These are phyloP conservation scores for Heteromormyrus szaboi DNA, from an alignment of 2,797 vertebrate species.

Conservation along the genomic window DNA sequence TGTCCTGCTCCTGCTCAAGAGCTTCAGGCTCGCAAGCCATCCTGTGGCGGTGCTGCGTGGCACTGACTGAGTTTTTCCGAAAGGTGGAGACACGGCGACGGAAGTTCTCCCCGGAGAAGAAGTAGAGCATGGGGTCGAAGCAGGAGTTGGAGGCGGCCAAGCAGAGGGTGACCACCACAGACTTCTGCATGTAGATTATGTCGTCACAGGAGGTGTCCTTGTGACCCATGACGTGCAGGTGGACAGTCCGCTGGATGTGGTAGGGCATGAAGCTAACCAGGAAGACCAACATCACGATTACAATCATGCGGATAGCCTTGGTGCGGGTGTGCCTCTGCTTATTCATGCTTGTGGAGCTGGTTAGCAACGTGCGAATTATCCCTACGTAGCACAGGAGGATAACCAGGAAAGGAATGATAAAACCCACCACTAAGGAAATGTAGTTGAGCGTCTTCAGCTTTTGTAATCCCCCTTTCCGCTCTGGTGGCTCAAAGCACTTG, in stretches of 20 bases:
- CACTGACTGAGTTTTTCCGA: slow-evolving; percentile 43
- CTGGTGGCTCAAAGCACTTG: slow-evolving; percentile 85
- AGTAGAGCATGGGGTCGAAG: slow-evolving; percentile 89
- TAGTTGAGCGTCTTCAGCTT: slow-evolving; percentile 69
- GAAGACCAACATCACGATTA: slow-evolving; percentile 80
- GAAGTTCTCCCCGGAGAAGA: slow-evolving; percentile 88
- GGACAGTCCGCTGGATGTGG: slow-evolving; percentile 81
- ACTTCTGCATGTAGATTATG: slow-evolving; percentile 73
- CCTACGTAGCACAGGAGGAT: slow-evolving; percentile 82
- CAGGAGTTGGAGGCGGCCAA: slow-evolving; percentile 87
- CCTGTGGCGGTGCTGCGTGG: neutral
- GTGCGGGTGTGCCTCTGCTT: slow-evolving; percentile 57
- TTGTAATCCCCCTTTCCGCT: rapidly evolving
- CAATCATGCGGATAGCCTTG: slow-evolving; percentile 83
- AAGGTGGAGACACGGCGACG: slow-evolving; percentile 71
- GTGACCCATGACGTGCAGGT: slow-evolving; percentile 62
- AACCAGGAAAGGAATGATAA: slow-evolving; percentile 74
- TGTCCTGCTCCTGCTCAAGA: slow-evolving; percentile 8
- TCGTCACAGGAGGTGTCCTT: slow-evolving; percentile 49
- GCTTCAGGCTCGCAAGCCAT: neutral
- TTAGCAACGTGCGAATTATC: slow-evolving; percentile 73
- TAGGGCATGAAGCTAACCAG: slow-evolving; percentile 86
- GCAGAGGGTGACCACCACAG: slow-evolving; percentile 79
- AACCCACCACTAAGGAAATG: slow-evolving; percentile 74
- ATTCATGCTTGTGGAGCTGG: slow-evolving; percentile 49